Evolutionary conservation across 1,140 invertebrate genomes (phyloP).

Genomic region (Drosophila paulistorum): DNA sequence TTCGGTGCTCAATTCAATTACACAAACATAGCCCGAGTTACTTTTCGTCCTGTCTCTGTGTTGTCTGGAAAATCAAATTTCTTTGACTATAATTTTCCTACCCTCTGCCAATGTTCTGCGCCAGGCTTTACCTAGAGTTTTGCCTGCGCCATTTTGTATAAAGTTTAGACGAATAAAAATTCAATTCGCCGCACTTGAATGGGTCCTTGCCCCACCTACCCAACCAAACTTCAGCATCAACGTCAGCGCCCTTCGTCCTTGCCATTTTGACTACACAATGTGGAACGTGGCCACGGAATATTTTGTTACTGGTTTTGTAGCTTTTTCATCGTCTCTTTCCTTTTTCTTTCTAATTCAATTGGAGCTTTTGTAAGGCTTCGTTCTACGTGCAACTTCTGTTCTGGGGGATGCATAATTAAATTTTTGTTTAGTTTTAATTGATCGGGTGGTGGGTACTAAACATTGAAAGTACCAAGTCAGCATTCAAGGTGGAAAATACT

Average conservation of each 20-base stretch:
- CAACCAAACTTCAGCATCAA: too few species aligned
- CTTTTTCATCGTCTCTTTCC: neutral
- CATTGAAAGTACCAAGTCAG: neutral
- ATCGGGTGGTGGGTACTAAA: conserved; percentile 39
- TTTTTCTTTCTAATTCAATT: conserved; percentile 65
- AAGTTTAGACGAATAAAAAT: conserved; percentile 53
- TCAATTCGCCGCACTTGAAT: conserved; percentile 79
- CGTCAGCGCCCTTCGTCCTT: neutral
- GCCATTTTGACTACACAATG: neutral
- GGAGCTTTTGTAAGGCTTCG: conserved; percentile 42
- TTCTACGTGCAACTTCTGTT: conserved; percentile 47
- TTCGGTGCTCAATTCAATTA: conserved; percentile 76
- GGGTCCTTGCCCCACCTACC: conserved; percentile 25
- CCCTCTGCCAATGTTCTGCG: neutral
- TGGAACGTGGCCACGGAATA: conserved; percentile 48
- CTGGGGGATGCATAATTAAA: conserved; percentile 74
- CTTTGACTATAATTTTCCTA: conserved; percentile 71
- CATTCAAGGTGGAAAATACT: neutral
- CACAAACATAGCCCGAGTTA: conserved; percentile 45
- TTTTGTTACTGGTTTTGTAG: conserved; percentile 29
- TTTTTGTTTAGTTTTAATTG: conserved; percentile 82
- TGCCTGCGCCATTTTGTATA: conserved; percentile 65
- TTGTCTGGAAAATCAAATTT: conserved; percentile 72
- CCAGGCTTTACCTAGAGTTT: conserved; percentile 23
- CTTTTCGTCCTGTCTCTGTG: conserved; percentile 34